Percentiles rank a stretch among this genome's conserved stretches.
These are phyloP conservation scores for Petrocephalus zakoni DNA, from an alignment of 2,113 vertebrate species.

Conservation along the genomic window DNA sequence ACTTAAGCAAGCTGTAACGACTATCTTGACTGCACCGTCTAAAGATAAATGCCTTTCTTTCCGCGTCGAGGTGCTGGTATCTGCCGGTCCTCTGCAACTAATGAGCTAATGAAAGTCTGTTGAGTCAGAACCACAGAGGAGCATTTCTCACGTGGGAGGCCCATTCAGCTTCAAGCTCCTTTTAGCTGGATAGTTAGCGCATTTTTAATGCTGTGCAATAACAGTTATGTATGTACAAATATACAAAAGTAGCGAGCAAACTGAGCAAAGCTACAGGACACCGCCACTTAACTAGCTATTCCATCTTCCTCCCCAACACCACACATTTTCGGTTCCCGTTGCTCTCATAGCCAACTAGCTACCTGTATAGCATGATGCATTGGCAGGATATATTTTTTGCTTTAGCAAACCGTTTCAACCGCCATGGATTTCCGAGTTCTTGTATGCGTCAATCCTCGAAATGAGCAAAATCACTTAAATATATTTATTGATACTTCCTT, in stretches of 20 bases:
- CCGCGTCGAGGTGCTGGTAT: neutral
- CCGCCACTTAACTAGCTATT: neutral
- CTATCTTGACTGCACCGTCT: neutral
- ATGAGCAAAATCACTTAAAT: neutral
- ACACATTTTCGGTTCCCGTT: neutral
- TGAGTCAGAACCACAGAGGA: neutral
- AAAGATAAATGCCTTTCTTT: neutral
- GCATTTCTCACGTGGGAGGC: constrained; percentile 15
- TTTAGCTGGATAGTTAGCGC: neutral
- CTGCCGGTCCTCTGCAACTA: neutral
- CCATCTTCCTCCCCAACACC: neutral
- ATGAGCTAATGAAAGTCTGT: neutral
- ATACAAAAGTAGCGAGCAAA: neutral
- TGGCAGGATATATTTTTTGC: neutral
- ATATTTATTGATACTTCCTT: neutral
- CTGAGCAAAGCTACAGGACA: neutral
- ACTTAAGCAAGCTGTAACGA: neutral
- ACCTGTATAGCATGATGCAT: constrained; percentile 12
- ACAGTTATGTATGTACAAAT: neutral
- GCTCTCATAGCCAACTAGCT: constrained; percentile 11
- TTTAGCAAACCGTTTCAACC: constrained; percentile 33
- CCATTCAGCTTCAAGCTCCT: neutral
- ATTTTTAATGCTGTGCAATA: neutral
- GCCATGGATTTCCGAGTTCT: constrained; percentile 16
- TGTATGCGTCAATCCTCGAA: constrained; percentile 20